phyloP scores from a whole-genome alignment of 2,113 vertebrate species.

The Anser brachyrhynchus region DNA sequence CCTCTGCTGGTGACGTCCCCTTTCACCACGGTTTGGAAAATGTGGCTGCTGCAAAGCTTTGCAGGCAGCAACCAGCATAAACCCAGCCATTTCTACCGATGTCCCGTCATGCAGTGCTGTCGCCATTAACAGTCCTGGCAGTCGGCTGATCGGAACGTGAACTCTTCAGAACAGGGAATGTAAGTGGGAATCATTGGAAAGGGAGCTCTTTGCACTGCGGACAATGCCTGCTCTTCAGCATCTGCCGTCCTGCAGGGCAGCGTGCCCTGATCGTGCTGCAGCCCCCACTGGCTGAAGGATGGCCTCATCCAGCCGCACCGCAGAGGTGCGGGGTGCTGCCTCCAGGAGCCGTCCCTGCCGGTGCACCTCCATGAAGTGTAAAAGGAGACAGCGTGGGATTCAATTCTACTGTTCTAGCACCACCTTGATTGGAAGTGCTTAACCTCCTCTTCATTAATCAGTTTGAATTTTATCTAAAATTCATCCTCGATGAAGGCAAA shows the following conservation, averaged over 20 bases:
- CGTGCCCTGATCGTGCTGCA: neutral
- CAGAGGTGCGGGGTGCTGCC: neutral
- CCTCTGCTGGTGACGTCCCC: neutral
- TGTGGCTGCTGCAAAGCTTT: neutral
- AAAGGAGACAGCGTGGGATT: neutral
- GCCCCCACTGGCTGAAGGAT: neutral
- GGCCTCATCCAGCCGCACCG: neutral
- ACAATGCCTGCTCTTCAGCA: accelerated
- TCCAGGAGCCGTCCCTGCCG: neutral
- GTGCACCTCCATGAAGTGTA: neutral
- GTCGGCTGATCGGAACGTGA: neutral
- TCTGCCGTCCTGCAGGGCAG: neutral
- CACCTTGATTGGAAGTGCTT: constrained; percentile 56
- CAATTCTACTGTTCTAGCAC: constrained; percentile 1
- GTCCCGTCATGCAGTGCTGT: neutral
- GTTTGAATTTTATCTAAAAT: constrained; percentile 54
- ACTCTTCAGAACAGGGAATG: neutral
- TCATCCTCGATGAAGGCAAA: neutral
- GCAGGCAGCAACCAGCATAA: neutral
- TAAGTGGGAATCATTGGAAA: neutral
- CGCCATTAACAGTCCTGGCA: neutral
- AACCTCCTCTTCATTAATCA: constrained; percentile 64
- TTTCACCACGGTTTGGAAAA: neutral
- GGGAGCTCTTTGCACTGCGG: neutral
- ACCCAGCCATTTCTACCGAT: neutral